Percentiles rank a stretch among this genome's conserved stretches.
These are phyloP conservation scores for Fragum whitleyi DNA, from an alignment of 2,888 invertebrate genomes.

Conservation along the genomic window DNA sequence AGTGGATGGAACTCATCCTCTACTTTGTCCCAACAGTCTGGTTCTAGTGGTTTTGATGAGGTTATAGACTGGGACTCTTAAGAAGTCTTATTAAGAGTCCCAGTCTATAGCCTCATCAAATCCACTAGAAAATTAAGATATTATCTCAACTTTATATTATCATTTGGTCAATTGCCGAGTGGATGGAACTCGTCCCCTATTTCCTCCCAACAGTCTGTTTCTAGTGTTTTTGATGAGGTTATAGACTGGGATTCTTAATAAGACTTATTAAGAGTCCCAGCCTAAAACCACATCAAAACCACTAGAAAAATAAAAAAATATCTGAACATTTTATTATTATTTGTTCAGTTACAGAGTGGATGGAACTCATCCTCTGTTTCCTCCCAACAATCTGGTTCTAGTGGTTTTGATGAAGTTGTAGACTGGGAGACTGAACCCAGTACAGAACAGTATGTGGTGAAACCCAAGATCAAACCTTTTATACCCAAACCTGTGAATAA, in stretches of 20 bases:
- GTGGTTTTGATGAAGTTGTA: slow-evolving; percentile 35
- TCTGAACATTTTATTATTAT: no score
- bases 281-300: no score
- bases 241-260: slow-evolving; percentile 33
- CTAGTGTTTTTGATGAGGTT: slow-evolving; percentile 33
- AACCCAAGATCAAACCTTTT: slow-evolving; percentile 42
- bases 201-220: slow-evolving; percentile 8
- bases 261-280: no score
- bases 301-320: no score
- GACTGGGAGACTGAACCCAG: slow-evolving; percentile 33
- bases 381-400: slow-evolving; percentile 13
- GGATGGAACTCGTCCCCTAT: background rate
- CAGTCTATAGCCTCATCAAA: no score
- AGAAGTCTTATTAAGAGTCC: no score
- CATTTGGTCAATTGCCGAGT: background rate
- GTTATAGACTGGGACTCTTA: slow-evolving; percentile 34
- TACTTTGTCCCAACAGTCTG: slow-evolving; percentile 1
- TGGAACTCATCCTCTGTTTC: background rate
- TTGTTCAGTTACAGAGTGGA: slow-evolving; percentile 2
- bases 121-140: no score
- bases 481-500: slow-evolving; percentile 21
- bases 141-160: no score
- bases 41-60: slow-evolving; percentile 35
- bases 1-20: background rate
- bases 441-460: slow-evolving; percentile 37